phyloP scores from a whole-genome alignment of 2,888 invertebrate genomes.

The Podotricha telesiphe region DNA sequence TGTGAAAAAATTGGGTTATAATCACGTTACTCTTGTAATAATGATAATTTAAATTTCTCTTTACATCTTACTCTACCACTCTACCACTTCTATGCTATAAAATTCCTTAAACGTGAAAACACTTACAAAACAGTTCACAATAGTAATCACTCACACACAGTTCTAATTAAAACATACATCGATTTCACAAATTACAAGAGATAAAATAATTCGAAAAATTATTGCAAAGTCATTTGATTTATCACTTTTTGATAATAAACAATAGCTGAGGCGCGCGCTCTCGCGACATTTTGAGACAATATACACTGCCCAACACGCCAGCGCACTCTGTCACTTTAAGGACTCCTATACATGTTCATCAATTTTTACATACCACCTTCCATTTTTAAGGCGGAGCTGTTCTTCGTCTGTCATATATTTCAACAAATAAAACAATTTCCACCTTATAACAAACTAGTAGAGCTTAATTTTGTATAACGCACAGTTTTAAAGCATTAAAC shows the following conservation, averaged over 20 bases:
- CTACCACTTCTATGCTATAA: constrained; percentile 30
- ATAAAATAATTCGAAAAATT: constrained; percentile 57
- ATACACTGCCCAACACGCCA: constrained; percentile 82
- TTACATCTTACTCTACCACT: neutral
- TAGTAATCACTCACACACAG: constrained; percentile 41
- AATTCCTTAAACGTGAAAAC: constrained; percentile 42
- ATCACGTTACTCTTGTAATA: neutral
- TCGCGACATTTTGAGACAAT: constrained; percentile 82
- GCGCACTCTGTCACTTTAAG: constrained; percentile 83
- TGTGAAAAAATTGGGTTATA: neutral
- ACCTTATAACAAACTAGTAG: constrained; percentile 34
- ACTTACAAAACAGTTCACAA: constrained; percentile 49
- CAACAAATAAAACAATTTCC: constrained; percentile 41
- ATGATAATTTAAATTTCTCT: neutral
- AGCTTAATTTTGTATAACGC: constrained; percentile 44
- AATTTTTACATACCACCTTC: constrained; percentile 85
- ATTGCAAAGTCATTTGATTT: constrained; percentile 81
- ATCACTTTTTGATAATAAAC: constrained; percentile 82
- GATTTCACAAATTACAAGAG: constrained; percentile 48
- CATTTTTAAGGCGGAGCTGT: constrained; percentile 84
- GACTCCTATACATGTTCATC: constrained; percentile 84
- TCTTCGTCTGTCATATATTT: constrained; percentile 65
- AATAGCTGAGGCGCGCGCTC: constrained; percentile 72
- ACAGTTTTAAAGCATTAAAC: constrained; percentile 58
- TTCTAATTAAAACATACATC: constrained; percentile 40